Evolutionary conservation across 2,797 vertebrate species (phyloP).

Genomic region (Numenius phaeopus): DNA sequence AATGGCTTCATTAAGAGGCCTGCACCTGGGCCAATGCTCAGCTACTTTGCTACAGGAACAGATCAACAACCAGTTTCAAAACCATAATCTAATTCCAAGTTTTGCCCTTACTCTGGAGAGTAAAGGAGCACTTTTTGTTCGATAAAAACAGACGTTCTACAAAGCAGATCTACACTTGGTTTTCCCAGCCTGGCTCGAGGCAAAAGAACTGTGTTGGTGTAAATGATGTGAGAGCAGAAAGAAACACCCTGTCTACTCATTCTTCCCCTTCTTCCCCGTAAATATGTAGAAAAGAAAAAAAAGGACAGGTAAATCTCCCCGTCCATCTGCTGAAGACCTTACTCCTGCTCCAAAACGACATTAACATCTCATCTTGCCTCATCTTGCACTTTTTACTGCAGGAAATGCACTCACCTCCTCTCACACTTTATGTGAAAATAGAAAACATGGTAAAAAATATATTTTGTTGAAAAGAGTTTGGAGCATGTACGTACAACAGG

Average conservation of each 20-base stretch:
- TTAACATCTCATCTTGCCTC: not conserved
- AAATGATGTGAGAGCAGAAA: not conserved
- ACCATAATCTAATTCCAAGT: not conserved
- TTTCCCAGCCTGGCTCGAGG: not conserved
- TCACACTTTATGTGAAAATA: not conserved
- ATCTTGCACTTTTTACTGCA: not conserved
- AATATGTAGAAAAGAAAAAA: not conserved
- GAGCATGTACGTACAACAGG: not conserved
- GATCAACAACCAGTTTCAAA: not conserved
- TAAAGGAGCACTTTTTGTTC: not conserved
- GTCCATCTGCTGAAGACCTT: not conserved
- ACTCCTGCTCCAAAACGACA: not conserved
- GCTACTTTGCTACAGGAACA: not conserved
- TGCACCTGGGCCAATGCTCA: not conserved
- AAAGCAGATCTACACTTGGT: not conserved
- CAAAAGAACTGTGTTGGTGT: not conserved
- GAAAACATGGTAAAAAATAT: not conserved
- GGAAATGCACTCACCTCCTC: not conserved
- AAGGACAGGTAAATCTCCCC: not conserved
- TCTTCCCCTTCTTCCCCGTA: not conserved
- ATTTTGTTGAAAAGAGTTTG: not conserved
- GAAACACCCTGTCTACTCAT: rapidly evolving
- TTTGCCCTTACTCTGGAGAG: not conserved
- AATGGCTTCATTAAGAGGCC: not conserved
- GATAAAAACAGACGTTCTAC: not conserved